These are phyloP conservation scores for Syrrhaptes paradoxus DNA, from an alignment of 2,113 vertebrate genomes.

Conservation along the genomic window DNA sequence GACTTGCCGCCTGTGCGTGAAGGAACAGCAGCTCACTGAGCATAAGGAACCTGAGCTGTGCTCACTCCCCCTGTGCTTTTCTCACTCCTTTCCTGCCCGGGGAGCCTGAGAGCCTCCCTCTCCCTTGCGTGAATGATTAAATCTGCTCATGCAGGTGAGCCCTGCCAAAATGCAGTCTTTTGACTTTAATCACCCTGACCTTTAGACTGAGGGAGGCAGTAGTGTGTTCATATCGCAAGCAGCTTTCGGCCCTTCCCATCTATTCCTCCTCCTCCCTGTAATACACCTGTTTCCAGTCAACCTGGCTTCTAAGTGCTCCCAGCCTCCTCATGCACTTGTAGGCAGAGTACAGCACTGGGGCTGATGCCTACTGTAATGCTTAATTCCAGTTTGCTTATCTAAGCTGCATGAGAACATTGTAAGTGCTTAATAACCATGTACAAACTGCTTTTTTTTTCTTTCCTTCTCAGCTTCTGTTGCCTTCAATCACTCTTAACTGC, in stretches of 20 bases:
- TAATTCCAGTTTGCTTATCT: conserved; percentile 2
- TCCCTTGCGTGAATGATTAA: neutral
- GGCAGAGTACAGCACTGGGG: neutral
- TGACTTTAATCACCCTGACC: neutral
- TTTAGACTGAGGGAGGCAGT: neutral
- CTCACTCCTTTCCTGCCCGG: neutral
- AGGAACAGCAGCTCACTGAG: neutral
- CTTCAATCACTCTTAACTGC: neutral
- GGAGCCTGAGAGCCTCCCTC: neutral
- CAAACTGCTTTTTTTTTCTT: neutral
- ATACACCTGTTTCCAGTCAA: neutral
- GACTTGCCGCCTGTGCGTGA: fast-evolving
- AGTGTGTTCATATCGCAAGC: fast-evolving
- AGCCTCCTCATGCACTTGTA: neutral
- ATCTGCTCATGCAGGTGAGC: neutral
- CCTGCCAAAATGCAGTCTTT: neutral
- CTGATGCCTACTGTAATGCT: neutral
- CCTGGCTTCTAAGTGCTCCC: neutral
- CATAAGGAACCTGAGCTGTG: neutral
- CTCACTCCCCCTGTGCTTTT: fast-evolving
- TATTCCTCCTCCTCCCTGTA: neutral
- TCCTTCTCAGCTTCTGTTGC: neutral
- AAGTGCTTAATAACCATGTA: neutral
- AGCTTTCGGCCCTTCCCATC: neutral
- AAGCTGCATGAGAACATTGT: neutral